Evolutionary conservation across 2,113 vertebrate species (phyloP), one percentile per base, ranked within the genome.

Genomic region (Salminus brasiliensis): DNA sequence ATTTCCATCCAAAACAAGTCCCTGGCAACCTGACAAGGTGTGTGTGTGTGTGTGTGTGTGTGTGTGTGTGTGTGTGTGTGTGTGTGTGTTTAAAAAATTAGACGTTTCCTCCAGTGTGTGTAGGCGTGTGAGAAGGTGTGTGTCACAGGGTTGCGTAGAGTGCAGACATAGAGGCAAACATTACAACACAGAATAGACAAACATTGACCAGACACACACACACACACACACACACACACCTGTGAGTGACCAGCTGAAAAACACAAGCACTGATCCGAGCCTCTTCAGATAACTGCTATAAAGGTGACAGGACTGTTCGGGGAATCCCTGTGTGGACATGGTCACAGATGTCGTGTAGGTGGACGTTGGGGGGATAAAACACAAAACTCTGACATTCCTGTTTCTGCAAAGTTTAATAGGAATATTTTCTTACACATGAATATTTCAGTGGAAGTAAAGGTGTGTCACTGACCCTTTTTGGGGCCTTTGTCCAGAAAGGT

Each of bases 1-100:
- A 53, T 36, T 67, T 25, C 25, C 39, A 15, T 67, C 39, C 15
- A 36, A 36, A 76, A 76, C 32, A 53, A 36, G 55, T 76, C 72
- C 69, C 82, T 81, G 75, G n/a, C 66, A n/a, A n/a, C n/a, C 45
- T 23, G 59, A 53, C 52, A 81, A 43, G 32, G 32, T 45, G 45
- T 15, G n/a, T 45, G 45, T 23, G 45, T 59, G 18, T 59, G 18
- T 59, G 55, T 4, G 34, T 4, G 8, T 41, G 7, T n/a, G 25
- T n/a, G 6, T 60, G 57, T 29, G 57, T 29, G 21, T 60, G 57
- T 29, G 21, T 4, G 57, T 12, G 57, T 25, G 57, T 2, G 34
- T 18, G 30, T 55, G 30, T 41, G 21, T 59, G 71, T 41, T n/a
- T n/a, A n/a, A n/a, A n/a, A n/a, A n/a, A n/a, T n/a, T n/a, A n/a